Evolutionary conservation across 2,888 invertebrate genomes (phyloP).

Genomic region (Epinotia demarniana): DNA sequence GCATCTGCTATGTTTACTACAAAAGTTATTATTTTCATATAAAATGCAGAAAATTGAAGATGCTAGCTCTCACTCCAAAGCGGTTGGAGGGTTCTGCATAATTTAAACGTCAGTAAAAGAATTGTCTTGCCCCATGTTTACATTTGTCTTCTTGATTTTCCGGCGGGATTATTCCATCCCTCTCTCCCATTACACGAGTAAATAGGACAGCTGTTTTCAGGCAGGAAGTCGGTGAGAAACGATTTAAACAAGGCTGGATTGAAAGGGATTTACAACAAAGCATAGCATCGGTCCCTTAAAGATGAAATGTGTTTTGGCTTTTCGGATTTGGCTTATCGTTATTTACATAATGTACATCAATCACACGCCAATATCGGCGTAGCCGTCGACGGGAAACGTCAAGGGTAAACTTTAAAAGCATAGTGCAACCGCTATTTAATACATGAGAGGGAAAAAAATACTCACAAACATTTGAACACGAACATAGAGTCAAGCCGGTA

Average conservation of each 20-base stretch:
- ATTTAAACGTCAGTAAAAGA: slow-evolving; percentile 71
- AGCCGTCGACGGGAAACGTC: slow-evolving; percentile 4
- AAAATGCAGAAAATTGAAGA: not conserved
- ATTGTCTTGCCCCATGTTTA: slow-evolving; percentile 65
- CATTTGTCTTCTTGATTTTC: slow-evolving; percentile 70
- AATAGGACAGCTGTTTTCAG: slow-evolving; percentile 53
- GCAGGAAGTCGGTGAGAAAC: slow-evolving; percentile 19
- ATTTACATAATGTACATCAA: slow-evolving; percentile 39
- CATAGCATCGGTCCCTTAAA: slow-evolving; percentile 30
- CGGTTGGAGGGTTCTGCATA: slow-evolving; percentile 68
- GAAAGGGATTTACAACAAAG: slow-evolving; percentile 38
- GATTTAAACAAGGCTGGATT: slow-evolving; percentile 44
- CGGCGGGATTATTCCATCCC: slow-evolving; percentile 62
- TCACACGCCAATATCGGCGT: slow-evolving; percentile 14
- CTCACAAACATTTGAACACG: not conserved
- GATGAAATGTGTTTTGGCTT: slow-evolving; percentile 39
- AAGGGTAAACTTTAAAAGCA: not conserved
- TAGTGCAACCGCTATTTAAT: not conserved
- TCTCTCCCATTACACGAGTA: slow-evolving; percentile 49
- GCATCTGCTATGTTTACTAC: not conserved
- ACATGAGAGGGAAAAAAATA: not conserved
- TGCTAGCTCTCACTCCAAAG: slow-evolving; percentile 48
- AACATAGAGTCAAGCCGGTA: too few species aligned
- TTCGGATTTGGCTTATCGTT: slow-evolving; percentile 32
- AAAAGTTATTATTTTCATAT: not conserved